Conservation (phyloP, 2,888 invertebrate genomes). For the Lasioglossum calceatum region DNA sequence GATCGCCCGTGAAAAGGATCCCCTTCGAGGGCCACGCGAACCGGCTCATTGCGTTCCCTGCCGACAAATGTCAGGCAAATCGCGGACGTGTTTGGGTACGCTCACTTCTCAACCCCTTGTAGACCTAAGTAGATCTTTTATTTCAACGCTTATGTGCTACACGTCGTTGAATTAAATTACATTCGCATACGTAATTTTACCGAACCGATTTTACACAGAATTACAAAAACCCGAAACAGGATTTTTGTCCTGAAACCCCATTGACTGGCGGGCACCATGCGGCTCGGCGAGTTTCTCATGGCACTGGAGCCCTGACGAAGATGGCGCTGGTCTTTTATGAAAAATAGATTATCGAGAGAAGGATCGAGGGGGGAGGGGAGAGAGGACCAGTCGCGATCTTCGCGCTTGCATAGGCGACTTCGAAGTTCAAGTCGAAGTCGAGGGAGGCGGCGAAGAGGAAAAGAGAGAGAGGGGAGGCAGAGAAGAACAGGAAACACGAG, state of each 20-base stretch:
- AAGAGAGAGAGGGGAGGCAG: conserved; percentile 46
- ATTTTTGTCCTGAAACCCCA: background rate
- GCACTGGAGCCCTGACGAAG: conserved; percentile 43
- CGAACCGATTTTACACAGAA: too few relatives aligned
- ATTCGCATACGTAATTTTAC: too few relatives aligned
- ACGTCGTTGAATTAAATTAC: background rate
- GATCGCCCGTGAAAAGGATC: conserved; percentile 67
- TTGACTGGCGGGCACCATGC: background rate
- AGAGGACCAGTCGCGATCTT: conserved; percentile 34
- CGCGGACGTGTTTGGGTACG: background rate
- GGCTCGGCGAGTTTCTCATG: conserved; percentile 70
- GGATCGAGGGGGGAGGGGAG: conserved; percentile 21
- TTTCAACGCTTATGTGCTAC: background rate
- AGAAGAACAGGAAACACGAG: conserved; percentile 51
- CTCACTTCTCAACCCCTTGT: background rate
- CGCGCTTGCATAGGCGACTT: conserved; percentile 58
- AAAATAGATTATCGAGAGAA: conserved; percentile 72
- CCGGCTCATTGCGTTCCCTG: background rate
- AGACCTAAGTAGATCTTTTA: background rate
- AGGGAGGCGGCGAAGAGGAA: conserved; percentile 29
- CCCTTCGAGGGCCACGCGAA: conserved; percentile 42
- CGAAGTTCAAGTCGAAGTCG: conserved; percentile 37
- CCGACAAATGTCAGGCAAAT: background rate
- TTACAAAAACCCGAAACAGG: background rate
- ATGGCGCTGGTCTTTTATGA: conserved; percentile 68